Conservation (phyloP, 2,797 vertebrate genomes). For the Ibycter americanus region DNA sequence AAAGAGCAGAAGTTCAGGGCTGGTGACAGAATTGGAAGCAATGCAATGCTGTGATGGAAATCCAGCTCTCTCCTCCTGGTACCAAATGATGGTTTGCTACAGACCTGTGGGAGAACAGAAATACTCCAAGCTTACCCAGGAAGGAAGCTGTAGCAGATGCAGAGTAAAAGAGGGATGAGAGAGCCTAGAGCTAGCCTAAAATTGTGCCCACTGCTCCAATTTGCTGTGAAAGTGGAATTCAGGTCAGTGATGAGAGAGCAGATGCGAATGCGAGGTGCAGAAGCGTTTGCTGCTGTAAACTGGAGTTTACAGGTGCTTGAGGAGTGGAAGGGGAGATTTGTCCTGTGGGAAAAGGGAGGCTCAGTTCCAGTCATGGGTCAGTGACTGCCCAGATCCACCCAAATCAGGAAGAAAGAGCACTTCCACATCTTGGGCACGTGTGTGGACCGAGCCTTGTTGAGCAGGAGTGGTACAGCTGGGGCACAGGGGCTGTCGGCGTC, state of each 20-base stretch:
- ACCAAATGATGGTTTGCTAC: not conserved
- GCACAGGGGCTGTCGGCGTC: not conserved
- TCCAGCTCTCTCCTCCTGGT: not conserved
- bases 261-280: not conserved
- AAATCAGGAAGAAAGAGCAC: not conserved
- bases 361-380: not conserved
- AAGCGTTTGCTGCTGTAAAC: not conserved
- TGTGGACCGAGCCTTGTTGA: not conserved
- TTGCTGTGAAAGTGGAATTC: not conserved
- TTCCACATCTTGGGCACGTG: not conserved
- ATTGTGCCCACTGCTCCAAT: not conserved
- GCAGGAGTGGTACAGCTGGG: not conserved
- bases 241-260: not conserved
- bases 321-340: not conserved
- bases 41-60: rapidly evolving
- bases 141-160: not conserved
- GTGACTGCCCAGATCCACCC: not conserved
- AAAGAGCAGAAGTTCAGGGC: not conserved
- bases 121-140: not conserved
- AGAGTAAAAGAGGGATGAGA: not conserved
- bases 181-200: not conserved
- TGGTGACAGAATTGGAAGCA: not conserved
- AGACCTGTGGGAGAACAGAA: not conserved
- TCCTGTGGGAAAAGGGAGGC: not conserved
- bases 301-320: not conserved